These are phyloP conservation scores for Xestia sexstrigata DNA, from an alignment of 2,888 invertebrate species.

Conservation along the genomic window DNA sequence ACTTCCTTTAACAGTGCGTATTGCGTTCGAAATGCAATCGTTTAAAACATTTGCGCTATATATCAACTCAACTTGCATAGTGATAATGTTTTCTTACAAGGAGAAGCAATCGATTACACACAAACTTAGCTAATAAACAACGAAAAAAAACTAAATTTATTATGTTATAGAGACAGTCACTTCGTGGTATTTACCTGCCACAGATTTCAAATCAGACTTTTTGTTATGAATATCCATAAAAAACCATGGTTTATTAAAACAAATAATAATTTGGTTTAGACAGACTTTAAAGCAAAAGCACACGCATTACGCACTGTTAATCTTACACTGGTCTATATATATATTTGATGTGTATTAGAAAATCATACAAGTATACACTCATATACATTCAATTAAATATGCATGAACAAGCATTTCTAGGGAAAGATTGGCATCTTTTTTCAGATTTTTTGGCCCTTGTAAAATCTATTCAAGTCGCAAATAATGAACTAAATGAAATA, in stretches of 20 bases:
- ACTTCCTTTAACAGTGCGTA: slow-evolving; percentile 36
- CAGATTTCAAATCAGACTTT: not conserved
- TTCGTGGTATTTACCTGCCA: not conserved
- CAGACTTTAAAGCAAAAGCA: not conserved
- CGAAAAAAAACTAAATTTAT: not conserved
- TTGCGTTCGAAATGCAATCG: slow-evolving; percentile 1
- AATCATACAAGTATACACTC: not conserved
- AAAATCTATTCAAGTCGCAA: not conserved
- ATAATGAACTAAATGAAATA: not conserved
- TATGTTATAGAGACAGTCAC: not conserved
- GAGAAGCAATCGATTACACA: not conserved
- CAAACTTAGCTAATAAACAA: not conserved
- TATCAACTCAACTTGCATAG: not conserved
- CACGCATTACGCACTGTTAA: slow-evolving; percentile 37
- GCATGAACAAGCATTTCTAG: slow-evolving; percentile 1
- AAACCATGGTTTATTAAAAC: not conserved
- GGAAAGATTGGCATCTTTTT: slow-evolving; percentile 1
- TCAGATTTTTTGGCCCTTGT: not conserved
- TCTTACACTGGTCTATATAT: slow-evolving; percentile 16
- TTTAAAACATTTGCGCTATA: not conserved
- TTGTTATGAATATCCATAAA: not conserved
- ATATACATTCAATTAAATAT: not conserved
- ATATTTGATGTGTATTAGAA: not conserved
- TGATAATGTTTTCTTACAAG: not conserved
- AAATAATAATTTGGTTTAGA: not conserved